These are phyloP conservation scores for Holocentrus rufus DNA, from an alignment of 2,797 vertebrate genomes.

Conservation along the genomic window DNA sequence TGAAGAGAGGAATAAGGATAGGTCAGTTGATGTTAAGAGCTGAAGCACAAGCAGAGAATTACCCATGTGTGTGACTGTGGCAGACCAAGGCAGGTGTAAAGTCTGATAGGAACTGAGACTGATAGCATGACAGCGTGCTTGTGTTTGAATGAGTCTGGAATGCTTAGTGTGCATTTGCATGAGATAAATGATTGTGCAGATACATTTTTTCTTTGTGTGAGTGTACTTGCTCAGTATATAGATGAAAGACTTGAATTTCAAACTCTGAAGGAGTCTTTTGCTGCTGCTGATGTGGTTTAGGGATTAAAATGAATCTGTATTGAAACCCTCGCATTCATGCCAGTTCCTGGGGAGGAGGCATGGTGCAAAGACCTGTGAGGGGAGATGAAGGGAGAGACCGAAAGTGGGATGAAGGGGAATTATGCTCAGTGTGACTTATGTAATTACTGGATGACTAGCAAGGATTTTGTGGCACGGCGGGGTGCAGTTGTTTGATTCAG, in stretches of 20 bases:
- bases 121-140: too few species aligned
- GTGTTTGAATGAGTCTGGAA: not conserved
- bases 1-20: too few species aligned
- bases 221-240: not conserved
- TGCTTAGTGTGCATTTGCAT: not conserved
- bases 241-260: not conserved
- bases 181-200: not conserved
- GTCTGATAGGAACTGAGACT: too few species aligned
- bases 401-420: not conserved
- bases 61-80: too few species aligned
- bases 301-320: constrained; percentile 31
- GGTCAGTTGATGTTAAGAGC: too few species aligned
- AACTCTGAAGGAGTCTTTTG: not conserved
- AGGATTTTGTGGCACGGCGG: constrained; percentile 8
- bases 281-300: constrained; percentile 6
- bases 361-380: not conserved
- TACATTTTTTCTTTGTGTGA: not conserved
- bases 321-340: constrained; percentile 24
- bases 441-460: constrained; percentile 13
- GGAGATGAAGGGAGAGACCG: not conserved
- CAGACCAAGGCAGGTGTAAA: too few species aligned
- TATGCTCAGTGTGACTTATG: constrained; percentile 22
- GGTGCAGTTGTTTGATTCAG: not conserved
- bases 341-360: not conserved
- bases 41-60: too few species aligned